A percentile compares a stretch with the other conserved stretches of the same genome.
Evolutionary conservation across 1,140 invertebrate genomes (phyloP).

Genomic region (Meteorus sp.): DNA sequence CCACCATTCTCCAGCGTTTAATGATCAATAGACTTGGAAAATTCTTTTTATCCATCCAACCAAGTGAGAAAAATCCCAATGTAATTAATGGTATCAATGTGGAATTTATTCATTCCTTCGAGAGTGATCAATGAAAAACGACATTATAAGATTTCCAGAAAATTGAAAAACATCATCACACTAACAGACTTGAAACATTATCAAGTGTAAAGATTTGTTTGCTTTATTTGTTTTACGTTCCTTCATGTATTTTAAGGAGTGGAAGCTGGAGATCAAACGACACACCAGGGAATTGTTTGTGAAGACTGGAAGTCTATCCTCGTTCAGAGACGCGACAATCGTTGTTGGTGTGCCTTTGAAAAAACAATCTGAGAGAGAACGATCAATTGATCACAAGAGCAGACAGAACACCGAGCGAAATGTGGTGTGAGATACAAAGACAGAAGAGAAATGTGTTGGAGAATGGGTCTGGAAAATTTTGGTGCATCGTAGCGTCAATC

Average conservation of each 20-base stretch:
- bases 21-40: slow-evolving; percentile 24
- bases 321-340: background rate
- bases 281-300: background rate
- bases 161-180: no score
- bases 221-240: no score
- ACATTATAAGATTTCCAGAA: no score
- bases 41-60: slow-evolving; percentile 13
- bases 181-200: no score
- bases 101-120: background rate
- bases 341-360: background rate
- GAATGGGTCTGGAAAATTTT: no score
- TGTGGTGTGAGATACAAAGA: no score
- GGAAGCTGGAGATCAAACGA: background rate
- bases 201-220: no score
- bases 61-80: slow-evolving; percentile 4
- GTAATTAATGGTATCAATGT: slow-evolving; percentile 23
- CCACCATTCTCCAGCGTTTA: background rate
- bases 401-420: background rate
- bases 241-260: no score
- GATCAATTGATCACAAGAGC: background rate
- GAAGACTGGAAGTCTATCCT: background rate
- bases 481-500: background rate
- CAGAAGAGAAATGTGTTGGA: no score
- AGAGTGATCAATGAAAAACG: no score
- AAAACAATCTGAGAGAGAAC: background rate